Percentiles rank a stretch among this genome's conserved stretches.
These are phyloP conservation scores for Diabrotica virgifera DNA, from an alignment of 1,140 invertebrate genomes.

Conservation along the genomic window DNA sequence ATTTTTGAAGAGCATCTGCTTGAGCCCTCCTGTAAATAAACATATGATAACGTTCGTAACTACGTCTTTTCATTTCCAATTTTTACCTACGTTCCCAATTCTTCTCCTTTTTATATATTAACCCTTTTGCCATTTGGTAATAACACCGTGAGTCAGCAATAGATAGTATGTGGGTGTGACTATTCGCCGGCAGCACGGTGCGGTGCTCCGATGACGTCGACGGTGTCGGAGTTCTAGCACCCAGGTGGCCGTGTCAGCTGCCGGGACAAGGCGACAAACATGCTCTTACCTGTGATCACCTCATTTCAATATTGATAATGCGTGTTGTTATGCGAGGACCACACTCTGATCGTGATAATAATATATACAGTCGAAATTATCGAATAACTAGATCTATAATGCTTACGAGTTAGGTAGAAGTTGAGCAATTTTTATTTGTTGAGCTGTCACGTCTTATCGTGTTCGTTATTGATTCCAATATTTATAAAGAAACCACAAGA, in stretches of 20 bases:
- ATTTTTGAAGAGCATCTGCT: too few relatives aligned
- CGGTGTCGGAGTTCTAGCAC: constrained; percentile 39
- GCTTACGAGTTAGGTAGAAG: too few relatives aligned
- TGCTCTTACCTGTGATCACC: constrained; percentile 41
- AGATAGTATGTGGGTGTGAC: constrained; percentile 38
- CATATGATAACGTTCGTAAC: too few relatives aligned
- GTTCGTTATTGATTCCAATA: too few relatives aligned
- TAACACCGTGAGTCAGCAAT: constrained; percentile 39
- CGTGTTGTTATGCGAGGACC: constrained; percentile 35
- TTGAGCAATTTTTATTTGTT: too few relatives aligned
- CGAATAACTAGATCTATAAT: not conserved
- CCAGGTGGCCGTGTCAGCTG: constrained; percentile 44
- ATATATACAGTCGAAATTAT: constrained; percentile 10
- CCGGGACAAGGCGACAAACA: constrained; percentile 40
- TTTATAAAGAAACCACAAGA: too few relatives aligned
- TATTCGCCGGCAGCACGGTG: not conserved
- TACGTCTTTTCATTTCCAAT: too few relatives aligned
- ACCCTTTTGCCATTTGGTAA: constrained; percentile 24
- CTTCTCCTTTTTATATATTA: not conserved
- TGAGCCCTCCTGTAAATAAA: too few relatives aligned
- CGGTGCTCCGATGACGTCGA: constrained; percentile 27
- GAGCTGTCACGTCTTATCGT: too few relatives aligned
- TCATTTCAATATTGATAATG: constrained; percentile 44
- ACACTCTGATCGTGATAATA: constrained; percentile 23
- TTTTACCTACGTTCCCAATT: too few relatives aligned